Percentiles rank a stretch among this genome's conserved stretches.
Evolutionary conservation across 92 coral and sea anemone species (phyloP).

Genomic region (Epizoanthus stellaris): DNA sequence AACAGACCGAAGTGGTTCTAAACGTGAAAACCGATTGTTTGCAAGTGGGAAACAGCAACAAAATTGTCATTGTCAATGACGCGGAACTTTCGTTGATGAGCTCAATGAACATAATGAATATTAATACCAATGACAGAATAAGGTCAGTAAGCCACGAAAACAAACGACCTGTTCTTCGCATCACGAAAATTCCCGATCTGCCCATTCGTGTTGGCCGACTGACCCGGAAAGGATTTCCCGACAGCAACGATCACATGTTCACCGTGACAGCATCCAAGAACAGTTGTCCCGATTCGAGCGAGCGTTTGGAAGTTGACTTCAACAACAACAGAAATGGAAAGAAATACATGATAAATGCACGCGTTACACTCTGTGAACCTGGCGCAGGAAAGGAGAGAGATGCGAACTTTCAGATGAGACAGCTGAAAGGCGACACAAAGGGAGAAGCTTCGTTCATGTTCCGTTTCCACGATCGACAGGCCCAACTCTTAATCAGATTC

Average conservation of each 20-base stretch:
- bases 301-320: constrained; percentile 14
- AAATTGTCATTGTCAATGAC: background rate
- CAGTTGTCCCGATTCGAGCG: constrained; percentile 12
- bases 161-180: background rate
- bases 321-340: constrained; percentile 6
- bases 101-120: too few relatives aligned
- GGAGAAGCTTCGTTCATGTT: constrained; percentile 50
- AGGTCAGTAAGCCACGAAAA: background rate
- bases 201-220: constrained; percentile 19
- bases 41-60: constrained; percentile 30
- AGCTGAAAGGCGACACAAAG: constrained; percentile 1
- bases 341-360: background rate
- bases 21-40: background rate
- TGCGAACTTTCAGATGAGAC: constrained; percentile 45
- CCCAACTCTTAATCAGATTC: constrained; percentile 37
- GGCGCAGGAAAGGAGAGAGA: background rate
- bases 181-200: background rate
- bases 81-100: background rate
- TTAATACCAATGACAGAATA: too few relatives aligned
- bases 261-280: constrained; percentile 1
- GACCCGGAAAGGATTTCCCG: constrained; percentile 28
- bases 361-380: background rate
- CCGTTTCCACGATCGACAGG: constrained; percentile 48
- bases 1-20: background rate
- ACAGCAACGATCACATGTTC: constrained; percentile 31